A percentile compares a stretch with the other conserved stretches of the same genome.
These are phyloP conservation scores for Otus scops DNA, from an alignment of 2,797 vertebrate species.

Conservation along the genomic window DNA sequence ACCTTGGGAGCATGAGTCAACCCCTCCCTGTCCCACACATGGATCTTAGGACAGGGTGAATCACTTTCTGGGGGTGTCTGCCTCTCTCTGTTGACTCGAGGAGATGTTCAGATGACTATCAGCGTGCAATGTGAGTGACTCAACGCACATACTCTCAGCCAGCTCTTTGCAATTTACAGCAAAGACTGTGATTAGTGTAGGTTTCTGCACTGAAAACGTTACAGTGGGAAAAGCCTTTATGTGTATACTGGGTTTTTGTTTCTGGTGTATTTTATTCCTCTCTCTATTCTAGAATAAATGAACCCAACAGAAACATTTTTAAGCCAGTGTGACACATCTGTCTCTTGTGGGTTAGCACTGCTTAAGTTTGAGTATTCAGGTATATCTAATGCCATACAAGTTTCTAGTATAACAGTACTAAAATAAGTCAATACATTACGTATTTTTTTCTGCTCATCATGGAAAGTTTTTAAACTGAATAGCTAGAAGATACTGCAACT, in stretches of 20 bases:
- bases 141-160: not conserved
- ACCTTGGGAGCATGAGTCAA: constrained; percentile 58
- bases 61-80: constrained; percentile 67
- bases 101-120: constrained; percentile 59
- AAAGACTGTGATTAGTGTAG: not conserved
- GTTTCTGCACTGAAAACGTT: not conserved
- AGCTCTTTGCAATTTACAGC: not conserved
- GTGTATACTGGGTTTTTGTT: not conserved
- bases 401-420: not conserved
- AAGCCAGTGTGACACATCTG: constrained; percentile 4
- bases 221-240: not conserved
- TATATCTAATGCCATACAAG: not conserved
- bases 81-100: constrained; percentile 7
- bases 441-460: not conserved
- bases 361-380: not conserved
- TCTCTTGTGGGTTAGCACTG: not conserved
- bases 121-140: constrained; percentile 7
- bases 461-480: not conserved
- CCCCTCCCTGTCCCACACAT: constrained; percentile 49
- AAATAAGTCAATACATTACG: not conserved
- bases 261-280: not conserved
- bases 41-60: constrained; percentile 56
- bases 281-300: not conserved
- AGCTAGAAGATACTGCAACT: not conserved
- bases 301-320: constrained; percentile 23